These are phyloP conservation scores for Rhyzopertha dominica DNA, from an alignment of 1,140 invertebrate species.

Conservation along the genomic window DNA sequence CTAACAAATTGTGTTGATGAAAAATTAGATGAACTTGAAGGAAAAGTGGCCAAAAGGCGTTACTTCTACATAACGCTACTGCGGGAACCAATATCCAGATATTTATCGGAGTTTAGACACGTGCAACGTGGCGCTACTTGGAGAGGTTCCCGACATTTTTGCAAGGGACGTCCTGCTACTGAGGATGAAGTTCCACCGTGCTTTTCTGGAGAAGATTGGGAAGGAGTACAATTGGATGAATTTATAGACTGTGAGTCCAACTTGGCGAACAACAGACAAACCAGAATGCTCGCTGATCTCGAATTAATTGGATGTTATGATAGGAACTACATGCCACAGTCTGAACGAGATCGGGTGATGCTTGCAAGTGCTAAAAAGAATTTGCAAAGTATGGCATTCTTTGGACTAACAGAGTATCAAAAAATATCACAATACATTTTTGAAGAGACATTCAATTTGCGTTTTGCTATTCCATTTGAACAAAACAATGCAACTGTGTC, in stretches of 20 bases:
- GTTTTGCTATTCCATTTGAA: constrained; percentile 82
- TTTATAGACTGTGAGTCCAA: constrained; percentile 90
- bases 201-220: constrained; percentile 66
- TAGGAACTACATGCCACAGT: constrained; percentile 63
- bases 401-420: constrained; percentile 91
- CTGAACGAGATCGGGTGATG: constrained; percentile 73
- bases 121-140: constrained; percentile 98
- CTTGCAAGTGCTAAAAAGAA: constrained; percentile 93
- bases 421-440: constrained; percentile 93
- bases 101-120: constrained; percentile 55
- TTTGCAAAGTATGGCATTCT: constrained; percentile 91
- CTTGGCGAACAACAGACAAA: constrained; percentile 93
- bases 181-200: constrained; percentile 72
- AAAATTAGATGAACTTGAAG: constrained; percentile 82
- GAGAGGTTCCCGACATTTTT: constrained; percentile 83
- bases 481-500: constrained; percentile 87
- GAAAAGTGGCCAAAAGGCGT: constrained; percentile 67
- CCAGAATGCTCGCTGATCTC: constrained; percentile 94
- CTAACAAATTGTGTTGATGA: constrained; percentile 83
- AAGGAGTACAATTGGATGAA: constrained; percentile 66
- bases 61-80: constrained; percentile 97
- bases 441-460: constrained; percentile 93
- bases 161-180: constrained; percentile 75
- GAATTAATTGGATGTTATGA: constrained; percentile 95
- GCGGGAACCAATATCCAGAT: constrained; percentile 78